Evolutionary conservation across 2,888 invertebrate species (phyloP).

Genomic region (Azorinus chamasolen): DNA sequence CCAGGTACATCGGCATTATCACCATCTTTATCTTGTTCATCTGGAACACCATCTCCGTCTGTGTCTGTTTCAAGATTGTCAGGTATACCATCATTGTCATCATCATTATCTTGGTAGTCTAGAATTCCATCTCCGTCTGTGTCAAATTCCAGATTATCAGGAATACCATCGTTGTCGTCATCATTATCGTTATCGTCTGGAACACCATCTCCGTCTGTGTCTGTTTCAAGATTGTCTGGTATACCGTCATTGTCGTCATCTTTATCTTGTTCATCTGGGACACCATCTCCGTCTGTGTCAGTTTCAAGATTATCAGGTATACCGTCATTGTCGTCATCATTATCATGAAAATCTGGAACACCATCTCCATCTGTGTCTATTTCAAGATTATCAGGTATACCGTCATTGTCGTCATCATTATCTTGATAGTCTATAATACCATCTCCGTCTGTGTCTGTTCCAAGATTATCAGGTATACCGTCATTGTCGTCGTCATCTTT

Average conservation of each 20-base stretch:
- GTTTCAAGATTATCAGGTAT: constrained; percentile 77
- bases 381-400: constrained; percentile 65
- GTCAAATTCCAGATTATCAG: constrained; percentile 71
- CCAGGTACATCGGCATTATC: constrained; percentile 77
- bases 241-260: constrained; percentile 76
- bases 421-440: constrained; percentile 74
- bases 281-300: constrained; percentile 76
- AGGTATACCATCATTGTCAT: constrained; percentile 81
- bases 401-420: constrained; percentile 77
- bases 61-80: constrained; percentile 70
- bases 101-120: constrained; percentile 72
- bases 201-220: constrained; percentile 76
- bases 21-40: constrained; percentile 71
- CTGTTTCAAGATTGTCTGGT: constrained; percentile 66
- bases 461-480: constrained; percentile 77
- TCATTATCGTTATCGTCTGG: constrained; percentile 71
- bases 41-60: constrained; percentile 78
- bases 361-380: constrained; percentile 71
- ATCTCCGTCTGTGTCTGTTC: constrained; percentile 77
- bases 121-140: constrained; percentile 78
- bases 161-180: constrained; percentile 70
- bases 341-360: constrained; percentile 71
- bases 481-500: constrained; percentile 75
- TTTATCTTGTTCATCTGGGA: constrained; percentile 71
- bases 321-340: constrained; percentile 77